Evolutionary conservation across 1,140 invertebrate species (phyloP), one percentile per base, ranked within the genome.

Genomic region (Procambarus clarkii): DNA sequence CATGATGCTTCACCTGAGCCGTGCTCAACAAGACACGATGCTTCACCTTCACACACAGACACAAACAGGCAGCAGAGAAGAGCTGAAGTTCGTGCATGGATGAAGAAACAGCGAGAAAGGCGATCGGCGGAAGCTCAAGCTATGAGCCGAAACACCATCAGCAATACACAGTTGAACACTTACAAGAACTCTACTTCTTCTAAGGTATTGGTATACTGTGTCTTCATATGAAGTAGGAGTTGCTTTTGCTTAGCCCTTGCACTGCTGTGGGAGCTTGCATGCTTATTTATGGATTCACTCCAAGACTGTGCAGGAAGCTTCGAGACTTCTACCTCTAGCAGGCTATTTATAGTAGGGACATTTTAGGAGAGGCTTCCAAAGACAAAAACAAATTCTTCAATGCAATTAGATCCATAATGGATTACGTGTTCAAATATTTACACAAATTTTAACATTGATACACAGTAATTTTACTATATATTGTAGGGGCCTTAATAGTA

Each of bases 21-120:
- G 4, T 45, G 58, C 24, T 45, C 69, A 24, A 44, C 50, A 54
- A 54, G 13, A 9, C 50, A 54, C 50, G 13, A 13, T 54, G 13
- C 4, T 34, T 24, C 34, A 46, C 24, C 60, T 44, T 54, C 45
- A 18, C 58, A 69, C 58, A 46, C 44, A 3, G 5, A 69, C 21
- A 60, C 45, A 45, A 83, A 83, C 11, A 44, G 60, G 3, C 81
- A 83, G 58, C 24, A 69, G 81, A 83, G 81, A 21, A 64, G 81
- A 64, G 69, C 24, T 45, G 81, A 83, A 69, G 46, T 83, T 83
- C 81, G 58, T 45, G 58, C 54, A 11, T 83, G 81, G 81, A 83
- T 83, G 58, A 83, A 83, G 58, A 83, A 83, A 69, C 54, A 46
- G 45, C 69, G 34, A 15, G 18, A 69, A 46, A 83, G 45, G 34